These are phyloP conservation scores for Odocoileus virginianus DNA, from an alignment of 2,113 vertebrate genomes.

Conservation along the genomic window DNA sequence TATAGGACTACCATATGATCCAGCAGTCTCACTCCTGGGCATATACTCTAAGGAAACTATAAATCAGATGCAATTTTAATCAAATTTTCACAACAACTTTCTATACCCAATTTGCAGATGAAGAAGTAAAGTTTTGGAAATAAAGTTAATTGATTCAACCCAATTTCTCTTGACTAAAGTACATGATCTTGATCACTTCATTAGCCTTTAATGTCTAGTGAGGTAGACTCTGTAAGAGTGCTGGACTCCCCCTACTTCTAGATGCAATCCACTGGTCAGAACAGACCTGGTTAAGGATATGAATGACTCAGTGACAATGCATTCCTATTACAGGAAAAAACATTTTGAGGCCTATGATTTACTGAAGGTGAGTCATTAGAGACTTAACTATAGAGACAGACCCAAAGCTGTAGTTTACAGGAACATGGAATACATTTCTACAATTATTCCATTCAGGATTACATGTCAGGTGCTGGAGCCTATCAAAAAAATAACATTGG, in stretches of 20 bases:
- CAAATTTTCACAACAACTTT: background rate
- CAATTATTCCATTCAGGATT: background rate
- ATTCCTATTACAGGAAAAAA: background rate
- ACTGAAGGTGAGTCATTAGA: conserved; percentile 41
- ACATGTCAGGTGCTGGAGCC: background rate
- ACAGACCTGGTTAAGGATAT: background rate
- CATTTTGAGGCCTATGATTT: background rate
- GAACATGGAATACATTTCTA: background rate
- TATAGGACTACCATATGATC: background rate
- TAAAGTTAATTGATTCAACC: background rate
- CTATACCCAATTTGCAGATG: background rate
- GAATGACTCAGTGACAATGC: background rate
- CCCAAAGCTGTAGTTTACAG: background rate
- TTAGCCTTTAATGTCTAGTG: background rate
- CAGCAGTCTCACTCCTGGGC: background rate
- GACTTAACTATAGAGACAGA: background rate
- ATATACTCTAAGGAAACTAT: background rate
- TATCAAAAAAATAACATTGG: background rate
- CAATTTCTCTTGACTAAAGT: background rate
- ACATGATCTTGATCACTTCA: background rate
- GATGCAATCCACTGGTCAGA: background rate
- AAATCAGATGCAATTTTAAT: background rate
- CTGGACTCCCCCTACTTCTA: background rate
- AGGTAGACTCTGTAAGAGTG: background rate
- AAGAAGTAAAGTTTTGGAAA: background rate